Conservation (phyloP, 1,140 invertebrate species). For the Diachasma alloeum region DNA sequence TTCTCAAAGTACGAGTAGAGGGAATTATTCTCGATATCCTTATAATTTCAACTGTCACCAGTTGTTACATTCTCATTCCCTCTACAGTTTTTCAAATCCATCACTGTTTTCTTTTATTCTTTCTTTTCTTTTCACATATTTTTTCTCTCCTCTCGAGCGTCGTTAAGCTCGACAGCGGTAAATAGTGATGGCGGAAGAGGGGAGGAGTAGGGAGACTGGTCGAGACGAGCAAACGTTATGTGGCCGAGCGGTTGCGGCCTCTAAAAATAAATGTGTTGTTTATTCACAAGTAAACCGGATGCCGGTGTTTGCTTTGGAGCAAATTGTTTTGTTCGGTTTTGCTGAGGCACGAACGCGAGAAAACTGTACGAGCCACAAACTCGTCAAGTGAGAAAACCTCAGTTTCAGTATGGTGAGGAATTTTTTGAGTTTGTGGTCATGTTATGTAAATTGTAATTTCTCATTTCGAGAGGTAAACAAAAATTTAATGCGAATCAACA, state of each 20-base stretch:
- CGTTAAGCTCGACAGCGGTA: conserved; percentile 15
- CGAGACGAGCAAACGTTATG: conserved; percentile 47
- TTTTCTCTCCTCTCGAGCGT: conserved; percentile 3
- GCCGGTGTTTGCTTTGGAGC: conserved; percentile 66
- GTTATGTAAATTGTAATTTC: not conserved
- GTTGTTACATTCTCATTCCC: not conserved
- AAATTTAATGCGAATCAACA: not conserved
- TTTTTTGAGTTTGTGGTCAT: not conserved
- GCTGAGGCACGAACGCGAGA: conserved; percentile 39
- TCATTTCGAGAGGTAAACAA: not conserved
- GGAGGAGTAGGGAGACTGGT: not conserved
- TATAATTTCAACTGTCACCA: not conserved
- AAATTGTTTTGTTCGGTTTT: conserved; percentile 67
- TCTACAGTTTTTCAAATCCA: not conserved
- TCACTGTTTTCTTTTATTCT: not conserved
- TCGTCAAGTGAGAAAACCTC: not conserved
- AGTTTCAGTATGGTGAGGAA: not conserved
- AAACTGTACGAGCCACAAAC: not conserved
- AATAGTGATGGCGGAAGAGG: conserved; percentile 1
- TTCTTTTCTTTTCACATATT: not conserved
- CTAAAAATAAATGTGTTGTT: conserved; percentile 68
- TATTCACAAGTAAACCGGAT: conserved; percentile 68
- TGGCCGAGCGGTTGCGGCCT: conserved; percentile 48
- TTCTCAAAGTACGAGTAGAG: not conserved
- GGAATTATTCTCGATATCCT: not conserved